These are phyloP conservation scores for Agrochola lychnidis DNA, from an alignment of 2,888 invertebrate genomes.

Conservation along the genomic window DNA sequence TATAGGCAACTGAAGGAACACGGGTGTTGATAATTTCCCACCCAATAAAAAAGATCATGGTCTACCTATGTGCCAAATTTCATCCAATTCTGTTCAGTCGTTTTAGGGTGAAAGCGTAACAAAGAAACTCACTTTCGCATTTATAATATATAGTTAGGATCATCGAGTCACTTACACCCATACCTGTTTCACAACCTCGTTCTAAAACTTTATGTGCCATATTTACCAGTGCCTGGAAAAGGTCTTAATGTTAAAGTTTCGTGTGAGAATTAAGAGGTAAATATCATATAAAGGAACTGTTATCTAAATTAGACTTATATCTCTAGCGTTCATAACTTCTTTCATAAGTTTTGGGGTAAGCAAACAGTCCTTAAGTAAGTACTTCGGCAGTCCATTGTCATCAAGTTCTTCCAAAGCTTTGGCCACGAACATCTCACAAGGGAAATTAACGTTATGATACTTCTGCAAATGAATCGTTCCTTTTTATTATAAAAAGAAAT, in stretches of 20 bases:
- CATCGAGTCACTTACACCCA: too few species aligned
- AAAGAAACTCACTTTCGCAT: too few species aligned
- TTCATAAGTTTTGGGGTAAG: neutral
- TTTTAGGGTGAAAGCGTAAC: too few species aligned
- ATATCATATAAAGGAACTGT: neutral
- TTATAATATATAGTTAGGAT: too few species aligned
- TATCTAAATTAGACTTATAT: neutral
- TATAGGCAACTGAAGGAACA: too few species aligned
- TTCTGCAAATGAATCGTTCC: slow-evolving; percentile 44
- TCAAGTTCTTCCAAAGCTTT: slow-evolving; percentile 7
- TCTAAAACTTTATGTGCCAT: neutral
- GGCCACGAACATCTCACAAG: slow-evolving; percentile 29
- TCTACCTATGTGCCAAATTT: too few species aligned
- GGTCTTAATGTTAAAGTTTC: neutral
- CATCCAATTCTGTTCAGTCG: too few species aligned
- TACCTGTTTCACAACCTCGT: too few species aligned
- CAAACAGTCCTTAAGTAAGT: slow-evolving; percentile 12
- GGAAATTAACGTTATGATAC: slow-evolving; percentile 54
- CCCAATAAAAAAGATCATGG: too few species aligned
- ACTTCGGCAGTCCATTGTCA: slow-evolving; percentile 9
- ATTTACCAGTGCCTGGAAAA: neutral
- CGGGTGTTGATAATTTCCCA: too few species aligned
- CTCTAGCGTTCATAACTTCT: neutral
- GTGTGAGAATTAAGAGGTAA: neutral
- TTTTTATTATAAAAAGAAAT: slow-evolving; percentile 41